Conservation (phyloP, 2,797 vertebrate species). For the Allobates femoralis region DNA sequence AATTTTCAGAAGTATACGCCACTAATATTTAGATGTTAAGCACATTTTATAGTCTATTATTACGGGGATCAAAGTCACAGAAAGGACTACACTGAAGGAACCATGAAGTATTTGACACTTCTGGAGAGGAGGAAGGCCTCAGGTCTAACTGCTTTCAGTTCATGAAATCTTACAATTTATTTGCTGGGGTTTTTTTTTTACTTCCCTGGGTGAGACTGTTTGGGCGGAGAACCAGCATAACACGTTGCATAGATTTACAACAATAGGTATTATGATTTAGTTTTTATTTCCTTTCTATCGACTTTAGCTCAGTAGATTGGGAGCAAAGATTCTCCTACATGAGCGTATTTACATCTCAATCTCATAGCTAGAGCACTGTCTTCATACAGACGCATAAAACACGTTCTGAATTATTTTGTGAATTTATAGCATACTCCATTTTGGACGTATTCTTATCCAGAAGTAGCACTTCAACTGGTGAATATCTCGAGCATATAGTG, state of each 20-base stretch:
- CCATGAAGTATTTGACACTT: neutral
- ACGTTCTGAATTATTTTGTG: too few species aligned
- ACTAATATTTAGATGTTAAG: neutral
- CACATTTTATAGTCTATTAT: neutral
- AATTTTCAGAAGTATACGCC: neutral
- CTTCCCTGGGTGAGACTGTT: neutral
- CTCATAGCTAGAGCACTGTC: too few species aligned
- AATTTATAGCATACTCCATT: too few species aligned
- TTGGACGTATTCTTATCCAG: too few species aligned
- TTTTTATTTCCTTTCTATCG: neutral
- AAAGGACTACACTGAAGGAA: neutral
- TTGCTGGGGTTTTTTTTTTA: neutral
- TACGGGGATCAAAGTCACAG: too few species aligned
- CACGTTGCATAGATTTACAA: neutral
- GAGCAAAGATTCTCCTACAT: too few species aligned
- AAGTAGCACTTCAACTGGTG: too few species aligned
- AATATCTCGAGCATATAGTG: too few species aligned
- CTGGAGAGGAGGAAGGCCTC: neutral
- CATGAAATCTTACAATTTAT: neutral
- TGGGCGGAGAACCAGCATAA: slow-evolving; percentile 2
- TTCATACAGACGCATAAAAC: too few species aligned
- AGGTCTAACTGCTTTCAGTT: slow-evolving; percentile 3
- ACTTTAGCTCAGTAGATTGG: too few species aligned
- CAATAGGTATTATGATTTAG: neutral
- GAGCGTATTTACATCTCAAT: too few species aligned